Percentiles rank a stretch among this genome's conserved stretches.
Evolutionary conservation across 2,113 vertebrate species (phyloP).

Genomic region (Actenoides hombroni): DNA sequence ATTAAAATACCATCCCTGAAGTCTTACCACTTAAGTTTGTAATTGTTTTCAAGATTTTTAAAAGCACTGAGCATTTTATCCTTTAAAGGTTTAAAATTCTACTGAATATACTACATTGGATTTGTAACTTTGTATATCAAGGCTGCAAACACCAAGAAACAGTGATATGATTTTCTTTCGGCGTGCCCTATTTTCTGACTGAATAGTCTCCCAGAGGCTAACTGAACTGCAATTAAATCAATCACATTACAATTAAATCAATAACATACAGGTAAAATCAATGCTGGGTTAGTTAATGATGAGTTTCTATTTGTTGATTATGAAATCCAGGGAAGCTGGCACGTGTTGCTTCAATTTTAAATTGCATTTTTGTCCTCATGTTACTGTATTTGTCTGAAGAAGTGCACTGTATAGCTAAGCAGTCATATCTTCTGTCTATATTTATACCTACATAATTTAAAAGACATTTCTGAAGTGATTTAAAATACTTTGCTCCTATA

Average conservation of each 20-base stretch:
- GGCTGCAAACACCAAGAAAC: not conserved
- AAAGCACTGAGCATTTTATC: not conserved
- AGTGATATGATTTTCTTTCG: not conserved
- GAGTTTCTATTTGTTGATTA: not conserved
- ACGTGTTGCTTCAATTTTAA: not conserved
- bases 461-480: not conserved
- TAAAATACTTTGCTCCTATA: not conserved
- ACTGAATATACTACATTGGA: not conserved
- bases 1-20: not conserved
- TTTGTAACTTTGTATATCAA: not conserved
- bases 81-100: not conserved
- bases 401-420: not conserved
- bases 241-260: not conserved
- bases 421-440: not conserved
- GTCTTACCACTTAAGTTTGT: not conserved
- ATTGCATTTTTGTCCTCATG: not conserved
- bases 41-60: not conserved
- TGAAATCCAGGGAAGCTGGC: not conserved
- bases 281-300: not conserved
- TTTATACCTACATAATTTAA: not conserved
- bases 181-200: not conserved
- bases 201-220: not conserved
- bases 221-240: not conserved
- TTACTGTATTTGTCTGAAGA: not conserved
- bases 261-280: not conserved